Percentiles rank a stretch among this genome's conserved stretches.
These are phyloP conservation scores for Pycnonotus jocosus DNA, from an alignment of 2,113 vertebrate species.

Conservation along the genomic window DNA sequence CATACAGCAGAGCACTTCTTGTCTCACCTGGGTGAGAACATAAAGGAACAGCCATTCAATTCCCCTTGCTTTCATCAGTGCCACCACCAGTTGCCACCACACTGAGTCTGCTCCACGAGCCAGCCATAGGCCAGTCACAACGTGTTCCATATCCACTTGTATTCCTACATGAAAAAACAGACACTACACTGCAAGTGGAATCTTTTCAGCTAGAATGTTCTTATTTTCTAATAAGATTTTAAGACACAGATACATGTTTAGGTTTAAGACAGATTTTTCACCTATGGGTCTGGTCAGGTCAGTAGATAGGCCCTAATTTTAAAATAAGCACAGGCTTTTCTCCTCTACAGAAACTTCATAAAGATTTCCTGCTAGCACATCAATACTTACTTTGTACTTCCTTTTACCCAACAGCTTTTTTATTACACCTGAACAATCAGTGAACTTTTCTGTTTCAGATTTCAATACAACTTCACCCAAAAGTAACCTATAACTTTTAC, in stretches of 20 bases:
- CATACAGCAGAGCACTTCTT: neutral
- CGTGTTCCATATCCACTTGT: fast-evolving
- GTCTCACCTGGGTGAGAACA: neutral
- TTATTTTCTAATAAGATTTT: neutral
- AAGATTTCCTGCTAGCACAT: neutral
- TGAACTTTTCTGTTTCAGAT: neutral
- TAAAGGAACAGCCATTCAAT: neutral
- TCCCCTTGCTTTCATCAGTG: neutral
- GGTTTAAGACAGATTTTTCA: neutral
- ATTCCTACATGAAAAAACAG: neutral
- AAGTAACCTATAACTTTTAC: neutral
- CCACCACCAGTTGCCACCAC: fast-evolving
- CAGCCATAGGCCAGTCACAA: neutral
- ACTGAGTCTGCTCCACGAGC: fast-evolving
- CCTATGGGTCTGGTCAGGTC: neutral
- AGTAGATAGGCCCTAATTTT: neutral
- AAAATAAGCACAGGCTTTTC: neutral
- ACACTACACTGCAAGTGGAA: neutral
- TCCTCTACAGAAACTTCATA: neutral
- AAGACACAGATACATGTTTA: neutral
- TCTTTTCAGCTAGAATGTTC: neutral
- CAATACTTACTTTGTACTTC: neutral
- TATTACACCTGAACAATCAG: neutral
- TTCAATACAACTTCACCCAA: neutral
- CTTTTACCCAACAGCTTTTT: neutral